Evolutionary conservation across 1,140 invertebrate genomes (phyloP), one percentile per base, ranked within the genome.

Genomic region (Calliopsis andreniformis): DNA sequence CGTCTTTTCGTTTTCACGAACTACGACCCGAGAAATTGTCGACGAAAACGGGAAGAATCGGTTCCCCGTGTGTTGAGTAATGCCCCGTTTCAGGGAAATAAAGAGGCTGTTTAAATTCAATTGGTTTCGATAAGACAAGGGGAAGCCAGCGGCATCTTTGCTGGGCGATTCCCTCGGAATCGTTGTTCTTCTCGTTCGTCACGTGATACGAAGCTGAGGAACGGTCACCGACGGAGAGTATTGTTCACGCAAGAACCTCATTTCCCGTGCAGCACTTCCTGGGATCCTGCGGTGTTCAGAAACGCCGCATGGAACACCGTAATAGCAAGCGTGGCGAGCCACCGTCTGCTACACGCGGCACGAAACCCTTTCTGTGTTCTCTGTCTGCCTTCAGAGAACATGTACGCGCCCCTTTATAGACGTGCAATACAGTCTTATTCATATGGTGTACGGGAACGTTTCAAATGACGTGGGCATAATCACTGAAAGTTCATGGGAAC

Each of bases 161-260:
- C n/a, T 0, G 43, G 10, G 25, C 28, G 32, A 61, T 61, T 18
- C 56, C 14, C 23, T 16, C 25, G 30, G 42, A 63, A 58, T 43
- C 53, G 3, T 30, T 20, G 49, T 35, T n/a, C 12, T 16, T 14
- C 32, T 47, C 30, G 25, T 69, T 32, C 16, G 14, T 58, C 49
- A 23, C 63, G 49, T 23, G 67, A 77, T 55, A 66, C 53, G 73
- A 72, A 53, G 28, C 62, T 25, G 20, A 69, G 66, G 58, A 42
- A 58, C 42, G 28, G 64, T 66, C 51, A 53, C 62, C 20, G 35
- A 47, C 43, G 23, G 35, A 64, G 77, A 32, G 35, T 69, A 84
- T 84, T 80, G 83, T 88, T 86, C 87, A 86, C 85, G 87, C 86
- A 84, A 88, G 76, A 83, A 87, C 78, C 85, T 87, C 86, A 82